These are phyloP conservation scores for Lathamus discolor DNA, from an alignment of 2,113 vertebrate genomes.

Conservation along the genomic window DNA sequence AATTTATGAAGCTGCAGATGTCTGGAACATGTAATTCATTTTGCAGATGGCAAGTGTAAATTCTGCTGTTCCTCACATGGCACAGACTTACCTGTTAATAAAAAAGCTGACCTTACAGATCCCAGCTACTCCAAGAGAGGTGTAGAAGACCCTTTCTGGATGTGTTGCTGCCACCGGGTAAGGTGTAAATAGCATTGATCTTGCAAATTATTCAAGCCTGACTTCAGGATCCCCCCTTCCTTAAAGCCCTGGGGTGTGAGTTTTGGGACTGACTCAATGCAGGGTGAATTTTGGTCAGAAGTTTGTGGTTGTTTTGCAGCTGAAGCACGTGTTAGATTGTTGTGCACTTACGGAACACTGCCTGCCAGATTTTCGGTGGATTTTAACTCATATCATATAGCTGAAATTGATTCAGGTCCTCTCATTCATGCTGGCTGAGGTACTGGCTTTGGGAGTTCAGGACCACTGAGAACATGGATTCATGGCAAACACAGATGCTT, in stretches of 20 bases:
- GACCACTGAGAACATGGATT: not conserved
- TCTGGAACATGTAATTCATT: constrained; percentile 35
- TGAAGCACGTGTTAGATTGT: not conserved
- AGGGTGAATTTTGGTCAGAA: not conserved
- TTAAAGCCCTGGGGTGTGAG: not conserved
- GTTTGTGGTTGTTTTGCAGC: not conserved
- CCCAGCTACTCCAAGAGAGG: not conserved
- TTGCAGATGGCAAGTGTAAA: constrained; percentile 52
- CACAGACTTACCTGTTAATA: constrained; percentile 1
- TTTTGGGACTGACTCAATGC: not conserved
- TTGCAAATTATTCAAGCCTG: not conserved
- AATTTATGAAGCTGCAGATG: constrained; percentile 52
- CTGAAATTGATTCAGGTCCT: not conserved
- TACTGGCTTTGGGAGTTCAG: not conserved
- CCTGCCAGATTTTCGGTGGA: not conserved
- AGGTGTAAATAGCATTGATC: not conserved
- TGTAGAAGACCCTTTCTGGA: not conserved
- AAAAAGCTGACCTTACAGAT: not conserved
- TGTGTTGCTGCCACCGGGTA: not conserved
- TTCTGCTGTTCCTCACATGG: constrained; percentile 23
- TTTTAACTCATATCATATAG: not conserved
- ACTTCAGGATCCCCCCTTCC: not conserved
- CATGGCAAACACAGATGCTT: not conserved
- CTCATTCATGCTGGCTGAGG: not conserved
- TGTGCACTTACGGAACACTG: not conserved